Base-by-base conservation (phyloP, 2,888 invertebrate species). In the Acleris literana region DNA sequence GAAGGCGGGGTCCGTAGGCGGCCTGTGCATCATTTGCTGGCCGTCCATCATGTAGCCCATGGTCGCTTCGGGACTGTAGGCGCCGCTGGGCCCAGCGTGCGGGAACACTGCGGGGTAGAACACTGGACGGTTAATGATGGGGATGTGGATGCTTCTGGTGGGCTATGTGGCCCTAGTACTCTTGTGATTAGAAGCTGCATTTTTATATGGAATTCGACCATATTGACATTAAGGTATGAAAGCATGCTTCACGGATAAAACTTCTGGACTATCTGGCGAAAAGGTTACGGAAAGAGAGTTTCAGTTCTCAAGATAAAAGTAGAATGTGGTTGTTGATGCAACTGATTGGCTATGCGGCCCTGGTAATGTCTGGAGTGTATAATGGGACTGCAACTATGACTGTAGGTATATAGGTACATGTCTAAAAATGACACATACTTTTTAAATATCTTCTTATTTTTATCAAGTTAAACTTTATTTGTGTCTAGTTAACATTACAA, bases 1-100 rank as follows among this genome's bases (percentile, higher is more conserved):
- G 95, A 97, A 97, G 93, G 96, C 96, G 69, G 97, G 96, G 94
- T 97, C 97, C 79, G 97, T 96, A 77, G 97, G 97, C 84, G 97
- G 97, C 94, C 97, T 96, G 94, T 97, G 97, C 97, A 97, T 97
- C 97, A 98, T 98, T 93, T 97, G 97, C 93, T 97, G 97, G 81
- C 97, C 97, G 93, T 99, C 98, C 97, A 98, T 98, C 97, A 98
- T 98, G 93, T 98, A 98, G 91, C 98, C 97, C 95, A 97, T 97
- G 87, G 97, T 95, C 82, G 97, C 97, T 90, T 99, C 99, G 77
- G 98, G 98, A 93, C 98, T 98, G 94, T 99, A 99, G 75, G 97
- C 97, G 82, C 97, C 97, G 93, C 97, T 97, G 81, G 98, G 98
- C 90, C 98, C 98, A 94, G 98, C 97, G 93, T 97, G 97, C 79